Evolutionary conservation across 2,797 vertebrate species (phyloP), one percentile per base, ranked within the genome.

Genomic region (Choloepus didactylus): DNA sequence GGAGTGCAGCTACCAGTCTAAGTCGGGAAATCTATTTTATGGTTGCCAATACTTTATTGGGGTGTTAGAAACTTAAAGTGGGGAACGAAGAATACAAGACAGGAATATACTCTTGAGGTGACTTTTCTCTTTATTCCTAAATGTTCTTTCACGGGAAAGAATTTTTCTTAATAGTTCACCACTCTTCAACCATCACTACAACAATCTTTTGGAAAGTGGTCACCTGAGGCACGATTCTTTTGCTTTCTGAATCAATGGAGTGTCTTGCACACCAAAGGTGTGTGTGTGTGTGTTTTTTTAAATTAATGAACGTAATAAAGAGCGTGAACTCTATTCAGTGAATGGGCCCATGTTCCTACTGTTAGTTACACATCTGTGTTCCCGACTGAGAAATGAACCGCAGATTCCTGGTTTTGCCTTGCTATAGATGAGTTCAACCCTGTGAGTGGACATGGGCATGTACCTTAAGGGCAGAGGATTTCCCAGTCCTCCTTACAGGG

Each of bases 201-300:
- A 72, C 93, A 85, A 66, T 77, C 49, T 87, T 56, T 51, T 41
- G 29, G 31, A 94, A 72, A 92, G 21, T 23, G 62, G 6, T 91
- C 77, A 80, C 9, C 64, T 31, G 7, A 89, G 21, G n/a, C 31
- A 25, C 27, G 49, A 35, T 70, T 49, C n/a, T 88, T 83, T 88
- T 60, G 27, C 35, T 87, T 14, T 66, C 35, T 76, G 87, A 94
- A 59, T 87, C 70, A 91, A 89, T 87, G 49, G 38, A 73, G 46
- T 72, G 35, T 69, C 31, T 70, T 60, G 9, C 46, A 56, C 27
- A 66, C 10, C 5, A 70, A 77, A 95, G 49, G 11, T 15, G 76
- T 56, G 79, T 92, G 18, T 49, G 31, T 77, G 35, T 35, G 35
- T 35, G 35, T 35, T 31, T 69, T 80, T 86, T 75, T 70, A 35